A percentile compares a stretch with the other conserved stretches of the same genome.
phyloP scores from a whole-genome alignment of 1,140 invertebrate genomes.

The Caerostris extrusa region DNA sequence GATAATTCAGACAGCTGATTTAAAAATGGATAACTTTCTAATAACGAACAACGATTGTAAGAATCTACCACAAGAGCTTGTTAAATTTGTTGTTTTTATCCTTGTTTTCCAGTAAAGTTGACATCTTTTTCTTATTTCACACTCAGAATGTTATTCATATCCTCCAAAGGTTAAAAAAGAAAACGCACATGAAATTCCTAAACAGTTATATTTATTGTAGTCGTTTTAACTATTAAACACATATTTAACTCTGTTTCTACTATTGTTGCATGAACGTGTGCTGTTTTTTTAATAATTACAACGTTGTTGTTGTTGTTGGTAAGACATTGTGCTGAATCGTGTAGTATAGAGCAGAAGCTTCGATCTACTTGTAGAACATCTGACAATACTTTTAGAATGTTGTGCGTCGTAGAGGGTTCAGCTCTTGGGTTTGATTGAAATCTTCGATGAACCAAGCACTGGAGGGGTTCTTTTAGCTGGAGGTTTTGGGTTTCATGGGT shows the following conservation, averaged over 20 bases:
- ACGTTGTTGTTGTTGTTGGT: neutral
- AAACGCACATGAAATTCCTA: no score
- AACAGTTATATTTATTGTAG: neutral
- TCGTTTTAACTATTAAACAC: slow-evolving; percentile 19
- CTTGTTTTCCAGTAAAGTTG: no score
- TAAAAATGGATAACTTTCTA: no score
- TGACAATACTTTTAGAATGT: slow-evolving; percentile 46
- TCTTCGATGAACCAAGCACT: neutral
- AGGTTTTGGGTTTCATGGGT: neutral
- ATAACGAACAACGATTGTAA: no score
- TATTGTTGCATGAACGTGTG: slow-evolving; percentile 5
- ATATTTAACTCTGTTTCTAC: slow-evolving; percentile 2
- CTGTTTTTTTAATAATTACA: neutral
- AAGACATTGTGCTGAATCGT: slow-evolving; percentile 21
- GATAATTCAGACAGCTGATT: no score
- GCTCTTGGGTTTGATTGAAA: slow-evolving; percentile 27
- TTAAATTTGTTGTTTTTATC: no score
- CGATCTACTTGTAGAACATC: slow-evolving; percentile 28
- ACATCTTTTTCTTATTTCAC: no score
- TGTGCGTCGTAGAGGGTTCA: slow-evolving; percentile 64
- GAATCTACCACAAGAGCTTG: no score
- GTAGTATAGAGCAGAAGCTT: neutral
- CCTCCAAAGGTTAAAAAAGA: no score
- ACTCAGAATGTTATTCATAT: no score
- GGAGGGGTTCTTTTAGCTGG: slow-evolving; percentile 57